Evolutionary conservation across 2,113 vertebrate genomes (phyloP).

Genomic region (Hippolais icterina): DNA sequence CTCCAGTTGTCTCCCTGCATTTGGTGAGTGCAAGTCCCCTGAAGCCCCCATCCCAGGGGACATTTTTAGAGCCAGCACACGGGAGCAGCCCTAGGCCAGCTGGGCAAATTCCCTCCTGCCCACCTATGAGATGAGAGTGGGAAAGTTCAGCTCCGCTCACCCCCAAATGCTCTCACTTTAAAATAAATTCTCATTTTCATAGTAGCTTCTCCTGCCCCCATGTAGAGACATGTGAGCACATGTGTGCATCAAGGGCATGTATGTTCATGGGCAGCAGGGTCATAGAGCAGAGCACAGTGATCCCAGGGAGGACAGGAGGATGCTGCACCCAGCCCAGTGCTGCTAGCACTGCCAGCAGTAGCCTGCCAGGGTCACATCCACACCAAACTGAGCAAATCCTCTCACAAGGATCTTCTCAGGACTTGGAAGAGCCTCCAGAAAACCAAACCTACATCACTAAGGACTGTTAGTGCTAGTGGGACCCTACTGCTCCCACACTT

Average conservation of each 20-base stretch:
- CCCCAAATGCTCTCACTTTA: background rate
- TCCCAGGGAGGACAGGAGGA: background rate
- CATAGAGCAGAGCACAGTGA: fast-evolving
- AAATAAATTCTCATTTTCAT: background rate
- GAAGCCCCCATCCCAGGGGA: background rate
- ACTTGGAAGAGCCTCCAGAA: background rate
- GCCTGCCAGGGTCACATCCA: background rate
- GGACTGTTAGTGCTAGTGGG: background rate
- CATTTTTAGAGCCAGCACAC: background rate
- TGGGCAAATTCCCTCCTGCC: background rate
- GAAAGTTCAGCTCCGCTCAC: background rate
- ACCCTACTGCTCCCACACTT: background rate
- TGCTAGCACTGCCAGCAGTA: background rate
- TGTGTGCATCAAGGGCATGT: fast-evolving
- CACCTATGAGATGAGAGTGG: fast-evolving
- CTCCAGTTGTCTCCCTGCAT: background rate
- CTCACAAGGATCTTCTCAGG: background rate
- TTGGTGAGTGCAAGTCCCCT: background rate
- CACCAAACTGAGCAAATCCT: background rate
- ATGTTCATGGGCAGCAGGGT: background rate
- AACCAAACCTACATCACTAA: background rate
- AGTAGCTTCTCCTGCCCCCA: background rate
- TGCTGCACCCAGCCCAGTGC: background rate
- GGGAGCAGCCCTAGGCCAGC: background rate
- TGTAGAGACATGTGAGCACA: background rate